Percentiles rank a stretch among this genome's conserved stretches.
These are phyloP conservation scores for Sinella curviseta DNA, from an alignment of 1,140 invertebrate species.

Conservation along the genomic window DNA sequence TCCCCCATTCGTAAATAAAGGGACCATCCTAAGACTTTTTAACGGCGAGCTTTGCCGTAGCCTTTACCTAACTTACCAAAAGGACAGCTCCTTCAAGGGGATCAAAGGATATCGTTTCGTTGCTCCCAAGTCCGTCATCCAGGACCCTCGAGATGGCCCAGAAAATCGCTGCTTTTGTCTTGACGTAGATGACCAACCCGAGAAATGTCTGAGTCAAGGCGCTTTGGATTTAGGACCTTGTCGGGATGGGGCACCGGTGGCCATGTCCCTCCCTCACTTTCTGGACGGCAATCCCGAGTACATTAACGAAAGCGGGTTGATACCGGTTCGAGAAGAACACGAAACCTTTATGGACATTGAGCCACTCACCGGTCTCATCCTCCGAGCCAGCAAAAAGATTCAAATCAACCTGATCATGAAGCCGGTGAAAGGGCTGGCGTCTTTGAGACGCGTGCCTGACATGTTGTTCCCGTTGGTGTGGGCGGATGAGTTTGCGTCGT, in stretches of 20 bases:
- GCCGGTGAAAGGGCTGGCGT: constrained; percentile 3
- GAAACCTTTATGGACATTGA: constrained; percentile 33
- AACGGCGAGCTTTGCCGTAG: constrained; percentile 35
- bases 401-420: constrained; percentile 43
- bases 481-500: constrained; percentile 7
- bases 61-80: constrained; percentile 19
- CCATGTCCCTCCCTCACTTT: constrained; percentile 42
- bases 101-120: constrained; percentile 36
- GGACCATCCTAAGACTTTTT: constrained; percentile 18
- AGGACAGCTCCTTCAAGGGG: constrained; percentile 19
- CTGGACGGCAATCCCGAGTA: constrained; percentile 28
- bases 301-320: constrained; percentile 32
- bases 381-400: constrained; percentile 31
- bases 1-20: constrained; percentile 33
- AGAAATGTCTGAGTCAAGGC: not conserved
- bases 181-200: not conserved
- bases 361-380: constrained; percentile 33
- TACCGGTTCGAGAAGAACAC: constrained; percentile 24
- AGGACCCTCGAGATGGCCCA: not conserved
- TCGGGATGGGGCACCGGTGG: constrained; percentile 32
- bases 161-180: not conserved
- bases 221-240: not conserved
- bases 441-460: not conserved
- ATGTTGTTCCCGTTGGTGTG: constrained; percentile 16
- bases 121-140: not conserved